Conservation (phyloP, 2,797 vertebrate species). For the Aldrovandia affinis region DNA sequence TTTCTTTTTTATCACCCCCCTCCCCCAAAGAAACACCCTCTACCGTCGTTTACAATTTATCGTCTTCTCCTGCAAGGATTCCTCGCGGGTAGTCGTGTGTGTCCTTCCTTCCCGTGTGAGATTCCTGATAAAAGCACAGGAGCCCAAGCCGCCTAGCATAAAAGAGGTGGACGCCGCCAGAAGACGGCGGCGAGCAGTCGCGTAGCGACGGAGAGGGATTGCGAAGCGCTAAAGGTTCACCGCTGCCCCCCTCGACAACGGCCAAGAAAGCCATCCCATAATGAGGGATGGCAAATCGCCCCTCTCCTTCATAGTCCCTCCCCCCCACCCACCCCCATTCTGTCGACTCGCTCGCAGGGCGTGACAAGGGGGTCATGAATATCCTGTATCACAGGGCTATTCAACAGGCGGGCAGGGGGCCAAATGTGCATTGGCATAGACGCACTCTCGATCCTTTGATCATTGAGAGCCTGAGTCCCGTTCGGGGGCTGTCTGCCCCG, state of each 20-base stretch:
- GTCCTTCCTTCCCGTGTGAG: neutral
- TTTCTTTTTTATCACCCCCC: neutral
- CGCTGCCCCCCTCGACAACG: neutral
- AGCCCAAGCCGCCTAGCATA: neutral
- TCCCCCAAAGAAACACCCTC: neutral
- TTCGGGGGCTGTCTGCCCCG: no score
- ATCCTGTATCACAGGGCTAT: neutral
- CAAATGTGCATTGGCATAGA: no score
- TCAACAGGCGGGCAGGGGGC: no score
- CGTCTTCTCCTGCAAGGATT: neutral
- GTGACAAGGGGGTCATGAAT: neutral
- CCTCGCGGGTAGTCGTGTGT: neutral
- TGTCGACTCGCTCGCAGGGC: neutral
- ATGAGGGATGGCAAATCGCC: neutral
- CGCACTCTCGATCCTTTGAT: no score
- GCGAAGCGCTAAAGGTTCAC: neutral
- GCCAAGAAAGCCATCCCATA: neutral
- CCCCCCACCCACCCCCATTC: neutral
- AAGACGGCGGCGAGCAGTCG: neutral
- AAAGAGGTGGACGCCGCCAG: neutral
- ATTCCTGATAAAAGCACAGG: neutral
- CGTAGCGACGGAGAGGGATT: neutral
- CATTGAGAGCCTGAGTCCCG: no score
- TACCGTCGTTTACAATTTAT: neutral
- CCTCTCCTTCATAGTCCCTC: neutral